Percentiles rank a stretch among this genome's conserved stretches.
Conservation (phyloP, 2,797 vertebrate species). For the Pangasius mekongensis region DNA sequence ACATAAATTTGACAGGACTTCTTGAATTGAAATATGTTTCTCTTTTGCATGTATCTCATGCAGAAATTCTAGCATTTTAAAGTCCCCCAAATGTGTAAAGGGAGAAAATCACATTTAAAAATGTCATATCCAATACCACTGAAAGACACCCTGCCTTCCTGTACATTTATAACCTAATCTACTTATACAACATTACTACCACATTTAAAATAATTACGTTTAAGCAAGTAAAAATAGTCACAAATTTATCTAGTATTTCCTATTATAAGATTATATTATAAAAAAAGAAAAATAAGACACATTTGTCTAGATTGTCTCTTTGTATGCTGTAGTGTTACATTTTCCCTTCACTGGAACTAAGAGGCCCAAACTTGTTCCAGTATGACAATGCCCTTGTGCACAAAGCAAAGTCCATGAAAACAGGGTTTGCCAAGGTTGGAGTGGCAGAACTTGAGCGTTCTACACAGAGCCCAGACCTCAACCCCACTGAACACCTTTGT, state of each 20-base stretch:
- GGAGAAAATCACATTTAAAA: neutral
- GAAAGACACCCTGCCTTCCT: neutral
- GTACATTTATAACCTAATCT: neutral
- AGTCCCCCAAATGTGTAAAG: neutral
- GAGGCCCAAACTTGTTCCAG: too few species aligned
- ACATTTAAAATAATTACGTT: neutral
- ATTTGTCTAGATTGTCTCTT: too few species aligned
- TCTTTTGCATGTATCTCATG: neutral
- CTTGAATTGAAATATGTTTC: neutral
- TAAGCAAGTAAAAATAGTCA: neutral
- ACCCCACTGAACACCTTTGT: too few species aligned
- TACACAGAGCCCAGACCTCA: too few species aligned
- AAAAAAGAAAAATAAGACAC: neutral
- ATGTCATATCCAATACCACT: neutral
- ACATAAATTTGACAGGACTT: neutral
- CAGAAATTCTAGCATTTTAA: neutral
- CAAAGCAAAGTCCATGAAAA: too few species aligned
- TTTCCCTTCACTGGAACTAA: too few species aligned
- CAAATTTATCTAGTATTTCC: neutral
- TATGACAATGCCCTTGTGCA: too few species aligned
- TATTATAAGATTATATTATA: neutral
- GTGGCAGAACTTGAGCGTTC: too few species aligned
- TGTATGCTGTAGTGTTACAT: too few species aligned
- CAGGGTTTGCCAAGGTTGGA: too few species aligned
- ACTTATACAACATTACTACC: neutral